Percentiles rank a stretch among this genome's conserved stretches.
Evolutionary conservation across 2,113 vertebrate species (phyloP).

Genomic region (Epinephelus lanceolatus): DNA sequence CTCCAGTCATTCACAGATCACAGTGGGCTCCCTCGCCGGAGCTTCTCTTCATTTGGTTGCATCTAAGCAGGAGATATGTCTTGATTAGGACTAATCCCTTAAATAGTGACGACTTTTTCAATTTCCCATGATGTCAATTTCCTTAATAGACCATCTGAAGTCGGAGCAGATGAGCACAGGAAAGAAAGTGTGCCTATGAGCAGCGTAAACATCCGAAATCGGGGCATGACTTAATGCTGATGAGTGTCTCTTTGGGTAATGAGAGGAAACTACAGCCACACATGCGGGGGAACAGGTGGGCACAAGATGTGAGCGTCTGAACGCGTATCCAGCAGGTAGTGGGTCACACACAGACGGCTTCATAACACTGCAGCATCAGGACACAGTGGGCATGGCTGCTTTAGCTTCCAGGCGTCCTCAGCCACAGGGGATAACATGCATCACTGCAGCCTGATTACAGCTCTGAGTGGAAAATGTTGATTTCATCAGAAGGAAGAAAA

Average conservation of each 20-base stretch:
- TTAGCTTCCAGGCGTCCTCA: constrained; percentile 1
- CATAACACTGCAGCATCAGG: background rate
- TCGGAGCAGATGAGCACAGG: background rate
- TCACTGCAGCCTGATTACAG: constrained; percentile 19
- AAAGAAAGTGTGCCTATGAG: background rate
- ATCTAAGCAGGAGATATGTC: background rate
- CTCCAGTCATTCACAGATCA: constrained; percentile 27
- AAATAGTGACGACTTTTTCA: background rate
- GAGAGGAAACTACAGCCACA: background rate
- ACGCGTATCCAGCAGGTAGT: background rate
- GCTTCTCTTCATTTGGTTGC: background rate
- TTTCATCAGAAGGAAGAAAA: constrained; percentile 6
- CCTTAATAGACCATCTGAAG: background rate
- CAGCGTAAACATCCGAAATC: constrained; percentile 18
- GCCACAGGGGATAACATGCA: background rate
- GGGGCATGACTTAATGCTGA: background rate
- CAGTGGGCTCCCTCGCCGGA: background rate
- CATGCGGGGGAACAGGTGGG: constrained; percentile 34
- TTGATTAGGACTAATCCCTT: constrained; percentile 25
- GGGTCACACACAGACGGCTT: constrained; percentile 9
- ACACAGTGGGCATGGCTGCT: background rate
- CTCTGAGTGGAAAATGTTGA: constrained; percentile 35
- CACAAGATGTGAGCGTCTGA: constrained; percentile 30
- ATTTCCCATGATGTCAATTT: constrained; percentile 22
- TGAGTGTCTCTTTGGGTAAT: background rate